Evolutionary conservation across 2,888 invertebrate species (phyloP), one percentile per base, ranked within the genome.

Genomic region (Julus scanicus): DNA sequence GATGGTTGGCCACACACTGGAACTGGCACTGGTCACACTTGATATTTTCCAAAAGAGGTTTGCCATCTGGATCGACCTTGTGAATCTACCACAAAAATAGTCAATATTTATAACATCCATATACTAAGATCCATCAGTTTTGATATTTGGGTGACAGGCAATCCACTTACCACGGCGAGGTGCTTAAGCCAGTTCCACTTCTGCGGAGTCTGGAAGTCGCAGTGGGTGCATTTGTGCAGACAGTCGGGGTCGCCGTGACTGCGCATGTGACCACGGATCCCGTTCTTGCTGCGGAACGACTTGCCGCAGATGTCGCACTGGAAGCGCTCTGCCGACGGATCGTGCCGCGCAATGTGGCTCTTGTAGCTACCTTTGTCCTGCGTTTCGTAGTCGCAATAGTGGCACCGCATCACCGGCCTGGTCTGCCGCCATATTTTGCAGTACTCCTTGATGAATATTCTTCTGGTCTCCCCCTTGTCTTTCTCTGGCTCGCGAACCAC

Each of bases 111-210:
- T 13, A 80, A 80, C 29, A 29, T 8, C 44, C 5, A 5, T 44
- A 44, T 44, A 5, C 44, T 2, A 8, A 8, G 0, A 44, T 44
- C 44, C 44, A 8, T 44, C 44, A 8, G 5, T 44, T 5, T 44
- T 5, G 6, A 44, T 44, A 44, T 44, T 8, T 44, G 44, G 44
- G 44, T 8, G 44, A 44, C 0, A 8, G 44, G 20, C 63, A 13
- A 3, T 1, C 9, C 80, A 80, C 80, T 29, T 80, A 80, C 80
- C 63, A 90, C 90, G 13, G 91, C 91, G 63, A 91, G 85, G 88
- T 91, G 91, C 84, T 91, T 90, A 13, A 89, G 87, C 44, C 91
- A 90, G 88, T 90, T 91, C 11, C 89, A 89, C 87, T 90, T 91
- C 89, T 91, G 91, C 57, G 90, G 90, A 29, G 90, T 90, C 8